These are phyloP conservation scores for Nyctalus aviator DNA, from an alignment of 2,797 vertebrate genomes.

Conservation along the genomic window DNA sequence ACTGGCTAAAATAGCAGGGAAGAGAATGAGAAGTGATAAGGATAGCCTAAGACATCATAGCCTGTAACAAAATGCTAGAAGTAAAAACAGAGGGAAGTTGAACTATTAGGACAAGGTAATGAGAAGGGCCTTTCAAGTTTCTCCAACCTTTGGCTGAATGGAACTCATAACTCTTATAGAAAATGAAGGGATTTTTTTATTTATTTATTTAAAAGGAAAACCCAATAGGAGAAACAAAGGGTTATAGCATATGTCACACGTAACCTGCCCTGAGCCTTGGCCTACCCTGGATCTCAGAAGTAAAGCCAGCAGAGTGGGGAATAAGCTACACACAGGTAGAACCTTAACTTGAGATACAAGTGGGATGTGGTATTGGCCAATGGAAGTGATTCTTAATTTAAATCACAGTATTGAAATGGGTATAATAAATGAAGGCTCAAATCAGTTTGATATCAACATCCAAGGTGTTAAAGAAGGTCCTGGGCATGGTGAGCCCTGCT, in stretches of 20 bases:
- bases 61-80: not conserved
- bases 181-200: not conserved
- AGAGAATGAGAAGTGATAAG: not conserved
- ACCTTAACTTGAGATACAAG: not conserved
- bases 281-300: not conserved
- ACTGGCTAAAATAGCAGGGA: slow-evolving; percentile 10
- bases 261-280: not conserved
- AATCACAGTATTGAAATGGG: not conserved
- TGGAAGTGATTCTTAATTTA: not conserved
- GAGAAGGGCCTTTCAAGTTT: not conserved
- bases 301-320: not conserved
- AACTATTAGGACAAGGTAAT: not conserved
- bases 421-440: not conserved
- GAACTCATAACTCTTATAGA: not conserved
- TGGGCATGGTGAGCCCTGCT: not conserved
- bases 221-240: not conserved
- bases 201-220: not conserved
- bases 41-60: not conserved
- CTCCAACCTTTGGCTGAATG: not conserved
- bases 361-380: not conserved
- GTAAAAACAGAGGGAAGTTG: slow-evolving; percentile 13
- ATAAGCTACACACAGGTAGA: not conserved
- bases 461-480: not conserved
- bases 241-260: not conserved
- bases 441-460: not conserved